Conservation (phyloP, 2,113 vertebrate species). For the Hemiprocne comata region DNA sequence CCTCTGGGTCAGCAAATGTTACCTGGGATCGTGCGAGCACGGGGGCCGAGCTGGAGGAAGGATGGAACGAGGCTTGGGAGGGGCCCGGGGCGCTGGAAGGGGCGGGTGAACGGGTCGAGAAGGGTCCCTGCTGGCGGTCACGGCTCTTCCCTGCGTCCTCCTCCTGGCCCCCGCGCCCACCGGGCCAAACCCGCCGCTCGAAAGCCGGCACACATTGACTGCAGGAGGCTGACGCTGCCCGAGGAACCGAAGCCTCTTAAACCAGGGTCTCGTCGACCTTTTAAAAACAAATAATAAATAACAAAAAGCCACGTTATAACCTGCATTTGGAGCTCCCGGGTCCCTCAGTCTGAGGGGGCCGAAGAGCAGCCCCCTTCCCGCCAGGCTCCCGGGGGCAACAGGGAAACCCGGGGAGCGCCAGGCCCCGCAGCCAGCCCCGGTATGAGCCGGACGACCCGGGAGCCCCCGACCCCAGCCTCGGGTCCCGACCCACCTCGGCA, state of each 20-base stretch:
- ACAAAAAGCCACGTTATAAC: not conserved
- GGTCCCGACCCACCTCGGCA: not conserved
- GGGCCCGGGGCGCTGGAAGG: rapidly evolving
- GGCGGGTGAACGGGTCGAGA: too few species aligned
- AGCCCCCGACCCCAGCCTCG: not conserved
- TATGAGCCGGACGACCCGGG: too few species aligned
- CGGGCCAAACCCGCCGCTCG: not conserved
- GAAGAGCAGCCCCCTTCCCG: not conserved
- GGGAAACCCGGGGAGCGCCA: too few species aligned
- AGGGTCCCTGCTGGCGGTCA: rapidly evolving
- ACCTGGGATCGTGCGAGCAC: not conserved
- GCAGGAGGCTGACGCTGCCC: not conserved
- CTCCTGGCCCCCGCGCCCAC: not conserved
- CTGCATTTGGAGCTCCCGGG: rapidly evolving
- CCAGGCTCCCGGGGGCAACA: not conserved
- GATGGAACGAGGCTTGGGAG: rapidly evolving
- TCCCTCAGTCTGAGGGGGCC: not conserved
- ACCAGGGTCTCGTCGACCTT: not conserved
- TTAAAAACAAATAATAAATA: not conserved
- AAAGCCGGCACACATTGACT: not conserved
- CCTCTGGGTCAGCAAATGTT: rapidly evolving
- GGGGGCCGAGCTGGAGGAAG: not conserved
- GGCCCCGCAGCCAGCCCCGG: not conserved
- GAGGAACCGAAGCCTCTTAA: not conserved
- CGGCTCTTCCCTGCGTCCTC: not conserved